Evolutionary conservation across 2,113 vertebrate species (phyloP), one percentile per base, ranked within the genome.

Genomic region (Ammodytes dubius): DNA sequence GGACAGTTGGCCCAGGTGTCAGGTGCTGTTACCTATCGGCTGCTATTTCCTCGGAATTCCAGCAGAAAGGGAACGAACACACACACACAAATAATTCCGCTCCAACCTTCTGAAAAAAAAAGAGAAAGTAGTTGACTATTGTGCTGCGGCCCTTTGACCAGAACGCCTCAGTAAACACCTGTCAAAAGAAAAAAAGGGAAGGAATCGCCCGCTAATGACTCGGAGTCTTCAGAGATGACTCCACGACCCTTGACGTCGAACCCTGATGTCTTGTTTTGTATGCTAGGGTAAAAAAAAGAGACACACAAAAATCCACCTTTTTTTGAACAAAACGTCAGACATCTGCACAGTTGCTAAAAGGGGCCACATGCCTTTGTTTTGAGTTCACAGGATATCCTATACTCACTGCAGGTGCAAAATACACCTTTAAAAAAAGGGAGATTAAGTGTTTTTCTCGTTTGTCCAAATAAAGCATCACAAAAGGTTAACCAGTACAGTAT

Each of bases 381-480:
- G 92, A 89, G 81, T 93, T 86, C 63, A 76, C 61, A 52, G 85
- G 95, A 94, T 50, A 95, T 84, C 85, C 90, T 87, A 95, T 94
- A 79, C 93, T 83, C 84, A 27, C 79, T 63, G 82, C 95, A 95
- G 95, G 92, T 96, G 95, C 92, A 88, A 71, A 27, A 79, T 53
- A 40, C 63, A 69, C 8, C 4, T 19, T 10, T 9, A 49, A 61
- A 70, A 11, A 49, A 61, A 70, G 37, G 49, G 45, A 59, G 27
- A 27, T 27, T 27, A 27, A 27, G 27, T 2, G 27, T 27, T 27
- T 27, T 35, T 11, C 46, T 74, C 56, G 69, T 14, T 61, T 46
- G 40, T 66, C 58, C 35, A 84, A 82, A 91, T 59, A 88, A 88
- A 89, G 85, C 74, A 3, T 61, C 56, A 46, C 15, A 66, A 74